Evolutionary conservation across 2,113 vertebrate species (phyloP).

Genomic region (Colossoma macropomum): DNA sequence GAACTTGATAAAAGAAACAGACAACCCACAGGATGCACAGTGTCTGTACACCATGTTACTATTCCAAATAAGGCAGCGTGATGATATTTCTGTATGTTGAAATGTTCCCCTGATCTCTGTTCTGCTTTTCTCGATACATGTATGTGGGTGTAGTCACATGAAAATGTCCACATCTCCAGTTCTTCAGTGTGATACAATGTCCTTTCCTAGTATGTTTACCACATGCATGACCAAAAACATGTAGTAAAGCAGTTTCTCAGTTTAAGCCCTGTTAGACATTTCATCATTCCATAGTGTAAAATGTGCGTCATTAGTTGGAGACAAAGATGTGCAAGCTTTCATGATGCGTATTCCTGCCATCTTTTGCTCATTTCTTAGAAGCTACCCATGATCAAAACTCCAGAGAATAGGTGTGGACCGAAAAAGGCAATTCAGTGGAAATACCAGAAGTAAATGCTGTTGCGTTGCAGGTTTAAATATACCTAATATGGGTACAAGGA

Average conservation of each 20-base stretch:
- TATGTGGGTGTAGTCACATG: not conserved
- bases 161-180: conserved; percentile 22
- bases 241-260: not conserved
- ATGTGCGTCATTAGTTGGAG: not conserved
- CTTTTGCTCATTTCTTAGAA: not conserved
- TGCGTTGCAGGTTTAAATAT: too few species aligned
- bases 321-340: not conserved
- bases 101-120: conserved; percentile 17
- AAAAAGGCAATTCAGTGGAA: too few species aligned
- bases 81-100: conserved; percentile 2
- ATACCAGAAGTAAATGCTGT: too few species aligned
- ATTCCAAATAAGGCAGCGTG: conserved; percentile 19
- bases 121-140: conserved; percentile 21
- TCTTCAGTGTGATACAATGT: not conserved
- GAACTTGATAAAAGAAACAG: not conserved
- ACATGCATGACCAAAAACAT: not conserved
- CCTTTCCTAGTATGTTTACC: not conserved
- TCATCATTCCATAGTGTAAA: not conserved
- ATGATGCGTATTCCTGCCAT: not conserved
- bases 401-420: not conserved
- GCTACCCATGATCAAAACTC: not conserved
- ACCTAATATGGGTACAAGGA: too few species aligned
- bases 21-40: not conserved
- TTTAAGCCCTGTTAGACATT: not conserved
- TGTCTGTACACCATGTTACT: not conserved